Base-by-base conservation (phyloP, 64 coral and sea anemone species). In the Anthopleura sola region DNA sequence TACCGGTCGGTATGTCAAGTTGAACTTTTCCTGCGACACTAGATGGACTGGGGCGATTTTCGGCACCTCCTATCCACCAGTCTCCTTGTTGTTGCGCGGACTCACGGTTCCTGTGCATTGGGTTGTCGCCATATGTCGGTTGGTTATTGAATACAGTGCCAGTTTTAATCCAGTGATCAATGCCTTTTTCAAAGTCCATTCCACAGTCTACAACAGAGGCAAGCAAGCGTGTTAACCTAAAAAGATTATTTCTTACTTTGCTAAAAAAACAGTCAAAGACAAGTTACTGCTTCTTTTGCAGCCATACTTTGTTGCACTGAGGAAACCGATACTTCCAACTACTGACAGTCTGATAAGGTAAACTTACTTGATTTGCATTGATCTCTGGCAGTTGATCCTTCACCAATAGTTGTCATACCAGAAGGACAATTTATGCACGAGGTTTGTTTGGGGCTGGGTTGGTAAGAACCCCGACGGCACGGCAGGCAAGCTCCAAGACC, bases 61-160 rank as follows among this genome's bases (percentile, higher is more conserved):
- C 87, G 32, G 0, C 34, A 18, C 78, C 78, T 33, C 87, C 87
- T 21, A 88, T 88, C 87, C 87, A 88, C 77, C 79, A 88, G 79
- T 82, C 3, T 50, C 87, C 87, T 38, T 88, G 77, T 36, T 82
- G 77, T 26, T 82, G 57, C 2, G 87, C 77, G 13, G 56, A 21
- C 24, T 88, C 55, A 32, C 78, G 38, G n/a, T 49, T 49, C 5
- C 87, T 78, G 19, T 11, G 5, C 12, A 21, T 81, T 18, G 87
- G 47, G 79, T 88, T 88, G 37, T 88, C 86, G 13, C 86, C 86
- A 33, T 88, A 88, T 24, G 75, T 88, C 58, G 86, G 87, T 26
- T 88, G 87, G 29, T 68, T 82, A 36, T 88, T 48, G 40, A 88
- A 88, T 9, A n/a, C 87, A 0, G 78, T 88, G 6, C 87, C 87